Conservation (phyloP, 53 echinoderm and acorn worm species). For the Hippasteria phrygiana region DNA sequence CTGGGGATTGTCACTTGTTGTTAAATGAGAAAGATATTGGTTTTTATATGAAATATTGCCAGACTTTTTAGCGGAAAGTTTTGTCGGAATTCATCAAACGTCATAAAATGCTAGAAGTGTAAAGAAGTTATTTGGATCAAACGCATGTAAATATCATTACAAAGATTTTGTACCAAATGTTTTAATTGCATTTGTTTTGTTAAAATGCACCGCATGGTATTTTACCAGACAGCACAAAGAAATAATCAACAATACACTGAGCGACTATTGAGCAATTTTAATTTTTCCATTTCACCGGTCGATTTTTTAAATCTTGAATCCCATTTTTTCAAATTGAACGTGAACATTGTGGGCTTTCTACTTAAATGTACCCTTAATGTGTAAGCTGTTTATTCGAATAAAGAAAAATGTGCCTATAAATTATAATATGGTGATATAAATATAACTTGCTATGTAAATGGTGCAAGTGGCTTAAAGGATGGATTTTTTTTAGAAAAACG, state of each 20-base stretch:
- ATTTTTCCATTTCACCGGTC: background rate
- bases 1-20: background rate
- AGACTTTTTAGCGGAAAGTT: background rate
- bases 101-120: no score
- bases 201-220: no score
- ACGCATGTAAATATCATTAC: background rate
- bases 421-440: slow-evolving; percentile 7
- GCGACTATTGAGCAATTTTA: no score
- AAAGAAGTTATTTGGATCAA: no score
- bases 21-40: background rate
- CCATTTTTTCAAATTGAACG: no score
- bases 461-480: background rate
- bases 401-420: slow-evolving; percentile 46
- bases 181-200: no score
- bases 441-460: slow-evolving; percentile 19
- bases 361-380: background rate
- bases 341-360: background rate
- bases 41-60: background rate
- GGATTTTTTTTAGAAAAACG: background rate
- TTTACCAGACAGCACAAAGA: no score
- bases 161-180: background rate
- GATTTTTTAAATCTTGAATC: background rate
- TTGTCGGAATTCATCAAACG: no score
- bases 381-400: slow-evolving; percentile 6
- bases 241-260: no score